Base-by-base conservation (phyloP, 1,140 invertebrate genomes). In the Radopholus similis region DNA sequence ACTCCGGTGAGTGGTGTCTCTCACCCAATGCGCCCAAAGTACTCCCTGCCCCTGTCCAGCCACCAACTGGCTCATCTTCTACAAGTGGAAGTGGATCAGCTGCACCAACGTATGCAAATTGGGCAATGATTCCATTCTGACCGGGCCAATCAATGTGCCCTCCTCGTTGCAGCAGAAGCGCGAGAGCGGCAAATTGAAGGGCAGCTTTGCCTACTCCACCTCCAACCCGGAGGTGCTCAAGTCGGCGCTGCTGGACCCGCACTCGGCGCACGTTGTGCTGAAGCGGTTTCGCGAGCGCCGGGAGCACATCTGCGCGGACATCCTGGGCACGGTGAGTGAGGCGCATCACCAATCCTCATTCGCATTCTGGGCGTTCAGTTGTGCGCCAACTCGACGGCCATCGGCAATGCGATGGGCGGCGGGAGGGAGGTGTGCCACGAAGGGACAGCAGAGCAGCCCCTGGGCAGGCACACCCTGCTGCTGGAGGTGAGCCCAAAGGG, bases 1-100 rank as follows among this genome's bases (percentile, higher is more conserved):
- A 60, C n/a, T 60, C 58, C 26, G 58, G n/a, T n/a, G n/a, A n/a
- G n/a, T 55, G 15, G 13, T 47, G 18, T n/a, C 53, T 55, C 15
- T 15, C 13, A 11, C 13, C 53, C 18, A 53, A 68, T 38, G 70
- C 68, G 32, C 76, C 71, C 53, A 64, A 73, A 55, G 54, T 77
- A 1, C 35, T 77, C n/a, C 76, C 72, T 13, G 28, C 76, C 28
- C 76, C 77, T 51, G 44, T 37, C 38, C 66, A n/a, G n/a, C 77
- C 0, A 80, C 79, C 11, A 81, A 81, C 66, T 81, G 80, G 80
- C 64, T 81, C 8, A 71, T 81, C 30, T 81, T 81, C 73, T 81
- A 78, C 44, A 72, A 77, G 51, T 81, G 78, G 71, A 49, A 38
- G 15, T 60, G 58, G 40, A 35, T 32, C 28, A 15, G 30, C 34